Percentiles rank a stretch among this genome's conserved stretches.
Conservation (phyloP, 2,797 vertebrate genomes). For the Astyanax mexicanus region DNA sequence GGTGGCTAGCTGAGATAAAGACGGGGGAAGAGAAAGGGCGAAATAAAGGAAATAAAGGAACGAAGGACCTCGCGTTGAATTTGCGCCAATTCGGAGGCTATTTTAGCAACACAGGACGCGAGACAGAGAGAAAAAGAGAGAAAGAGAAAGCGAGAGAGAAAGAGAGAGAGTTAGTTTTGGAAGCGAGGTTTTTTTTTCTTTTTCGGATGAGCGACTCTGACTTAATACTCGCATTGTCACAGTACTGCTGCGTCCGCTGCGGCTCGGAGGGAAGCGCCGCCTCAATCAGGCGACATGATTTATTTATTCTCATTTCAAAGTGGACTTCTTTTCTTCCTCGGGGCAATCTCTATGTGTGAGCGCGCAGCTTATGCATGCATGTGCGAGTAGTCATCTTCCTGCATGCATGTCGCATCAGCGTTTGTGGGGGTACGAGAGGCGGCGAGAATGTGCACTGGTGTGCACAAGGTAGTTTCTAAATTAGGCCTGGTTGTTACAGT, state of each 20-base stretch:
- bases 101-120: conserved; percentile 27
- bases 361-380: conserved; percentile 8
- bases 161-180: conserved; percentile 46
- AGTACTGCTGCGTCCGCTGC: conserved; percentile 41
- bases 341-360: conserved; percentile 23
- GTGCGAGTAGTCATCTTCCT: conserved; percentile 12
- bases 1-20: conserved; percentile 60
- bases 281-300: conserved; percentile 50
- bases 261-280: conserved; percentile 30
- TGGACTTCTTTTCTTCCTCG: conserved; percentile 31
- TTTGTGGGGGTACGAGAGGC: conserved; percentile 35
- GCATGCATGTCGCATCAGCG: conserved; percentile 30
- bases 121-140: conserved; percentile 9
- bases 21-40: conserved; percentile 31
- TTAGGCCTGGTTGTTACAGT: conserved; percentile 2
- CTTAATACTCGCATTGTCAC: conserved; percentile 50
- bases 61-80: conserved; percentile 17
- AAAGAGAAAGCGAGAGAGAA: conserved; percentile 39
- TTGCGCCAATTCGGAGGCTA: conserved; percentile 27
- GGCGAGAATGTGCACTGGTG: conserved; percentile 16
- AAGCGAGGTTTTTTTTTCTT: conserved; percentile 43
- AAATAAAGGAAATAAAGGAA: conserved; percentile 36
- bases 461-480: conserved; percentile 27
- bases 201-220: conserved; percentile 53
- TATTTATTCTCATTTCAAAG: conserved; percentile 54